Percentiles rank a stretch among this genome's conserved stretches.
Evolutionary conservation across 2,113 vertebrate genomes (phyloP).

Genomic region (Pardalotus punctatus): DNA sequence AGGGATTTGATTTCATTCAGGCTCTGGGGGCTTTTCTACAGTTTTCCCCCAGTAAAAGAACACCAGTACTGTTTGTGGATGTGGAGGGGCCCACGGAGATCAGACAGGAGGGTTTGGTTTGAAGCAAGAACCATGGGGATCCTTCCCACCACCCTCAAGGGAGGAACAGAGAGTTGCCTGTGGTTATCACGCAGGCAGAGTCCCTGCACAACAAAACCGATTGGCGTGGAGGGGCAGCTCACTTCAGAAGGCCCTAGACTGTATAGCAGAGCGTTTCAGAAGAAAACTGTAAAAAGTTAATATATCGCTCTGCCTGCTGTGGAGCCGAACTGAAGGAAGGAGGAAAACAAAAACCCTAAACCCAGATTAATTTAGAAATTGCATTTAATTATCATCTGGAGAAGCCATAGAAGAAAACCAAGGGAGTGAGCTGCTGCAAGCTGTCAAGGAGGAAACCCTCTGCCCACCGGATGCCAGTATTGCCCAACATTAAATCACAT

Average conservation of each 20-base stretch:
- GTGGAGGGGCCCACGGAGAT: neutral
- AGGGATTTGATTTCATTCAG: neutral
- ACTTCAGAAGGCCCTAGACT: neutral
- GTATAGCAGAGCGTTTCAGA: fast-evolving
- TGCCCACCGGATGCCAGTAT: constrained; percentile 77
- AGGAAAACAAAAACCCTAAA: neutral
- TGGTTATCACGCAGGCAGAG: neutral
- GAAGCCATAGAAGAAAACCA: neutral
- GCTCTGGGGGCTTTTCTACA: neutral
- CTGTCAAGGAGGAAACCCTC: neutral
- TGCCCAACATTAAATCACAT: constrained; percentile 58
- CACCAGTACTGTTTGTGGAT: neutral
- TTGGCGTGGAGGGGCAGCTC: fast-evolving
- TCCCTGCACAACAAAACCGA: neutral
- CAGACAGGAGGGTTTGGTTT: neutral
- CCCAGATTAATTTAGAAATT: neutral
- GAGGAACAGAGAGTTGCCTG: neutral
- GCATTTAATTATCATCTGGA: neutral
- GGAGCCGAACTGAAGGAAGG: neutral
- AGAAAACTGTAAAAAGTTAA: neutral
- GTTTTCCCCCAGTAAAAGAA: neutral
- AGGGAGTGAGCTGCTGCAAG: neutral
- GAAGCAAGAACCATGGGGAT: neutral
- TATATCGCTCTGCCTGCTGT: neutral
- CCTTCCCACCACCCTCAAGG: neutral